phyloP scores from a whole-genome alignment of 2,113 vertebrate species.

The Halcyon senegalensis region DNA sequence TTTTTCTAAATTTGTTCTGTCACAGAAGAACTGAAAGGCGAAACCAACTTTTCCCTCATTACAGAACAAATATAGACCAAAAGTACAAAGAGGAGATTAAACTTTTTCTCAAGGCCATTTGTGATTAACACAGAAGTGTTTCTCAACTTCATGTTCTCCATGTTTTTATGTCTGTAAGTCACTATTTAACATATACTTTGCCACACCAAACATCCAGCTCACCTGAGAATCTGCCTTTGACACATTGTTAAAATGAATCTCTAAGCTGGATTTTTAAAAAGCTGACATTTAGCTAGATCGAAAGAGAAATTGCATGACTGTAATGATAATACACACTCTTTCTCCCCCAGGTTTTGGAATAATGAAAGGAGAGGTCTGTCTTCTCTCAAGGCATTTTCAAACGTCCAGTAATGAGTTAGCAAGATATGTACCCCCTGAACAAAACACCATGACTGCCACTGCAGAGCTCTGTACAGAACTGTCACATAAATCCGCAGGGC shows the following conservation, averaged over 20 bases:
- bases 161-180: background rate
- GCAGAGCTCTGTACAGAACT: background rate
- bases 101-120: background rate
- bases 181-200: background rate
- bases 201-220: background rate
- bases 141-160: background rate
- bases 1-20: slow-evolving; percentile 26
- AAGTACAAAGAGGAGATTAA: background rate
- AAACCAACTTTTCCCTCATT: background rate
- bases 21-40: slow-evolving; percentile 17
- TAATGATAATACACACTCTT: background rate
- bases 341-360: background rate
- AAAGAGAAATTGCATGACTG: background rate
- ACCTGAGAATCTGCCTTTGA: background rate
- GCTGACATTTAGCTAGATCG: background rate
- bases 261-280: background rate
- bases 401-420: background rate
- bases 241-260: background rate
- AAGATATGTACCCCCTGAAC: background rate
- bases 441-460: background rate
- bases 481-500: background rate
- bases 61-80: slow-evolving; percentile 4
- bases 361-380: background rate
- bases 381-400: background rate
- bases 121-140: background rate